These are phyloP conservation scores for Rhagologus leucostigma DNA, from an alignment of 2,113 vertebrate species.

Conservation along the genomic window DNA sequence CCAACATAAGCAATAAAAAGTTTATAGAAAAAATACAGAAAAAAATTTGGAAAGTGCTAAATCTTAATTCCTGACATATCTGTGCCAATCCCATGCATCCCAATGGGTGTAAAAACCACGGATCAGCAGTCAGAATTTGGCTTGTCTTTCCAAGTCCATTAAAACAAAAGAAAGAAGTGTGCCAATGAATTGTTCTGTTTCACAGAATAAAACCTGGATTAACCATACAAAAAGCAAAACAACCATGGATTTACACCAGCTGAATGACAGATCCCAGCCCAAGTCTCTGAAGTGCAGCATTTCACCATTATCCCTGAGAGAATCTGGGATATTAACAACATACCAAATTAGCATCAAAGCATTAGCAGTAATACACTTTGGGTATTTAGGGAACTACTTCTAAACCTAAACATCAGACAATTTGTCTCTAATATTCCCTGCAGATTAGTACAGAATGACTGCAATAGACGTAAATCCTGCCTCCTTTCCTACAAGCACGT, in stretches of 20 bases:
- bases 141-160: background rate
- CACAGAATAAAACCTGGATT: background rate
- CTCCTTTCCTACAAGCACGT: background rate
- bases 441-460: conserved; percentile 49
- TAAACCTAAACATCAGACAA: conserved; percentile 61
- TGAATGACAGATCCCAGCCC: background rate
- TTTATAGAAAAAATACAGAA: background rate
- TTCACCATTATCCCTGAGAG: conserved; percentile 8
- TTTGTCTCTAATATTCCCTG: conserved; percentile 39
- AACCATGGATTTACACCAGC: background rate
- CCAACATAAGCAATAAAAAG: background rate
- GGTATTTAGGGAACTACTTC: conserved; percentile 51
- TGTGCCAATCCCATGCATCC: background rate
- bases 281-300: conserved; percentile 5
- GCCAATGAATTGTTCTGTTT: background rate
- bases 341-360: conserved; percentile 54
- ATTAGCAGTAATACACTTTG: conserved; percentile 31
- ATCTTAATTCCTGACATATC: background rate
- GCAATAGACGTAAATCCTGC: conserved; percentile 41
- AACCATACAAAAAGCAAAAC: background rate
- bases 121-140: background rate
- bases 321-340: conserved; percentile 16
- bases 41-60: background rate
- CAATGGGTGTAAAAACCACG: background rate
- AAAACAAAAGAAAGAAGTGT: background rate